Conservation (phyloP, 1,140 invertebrate species). For the Glomeris maerens region DNA sequence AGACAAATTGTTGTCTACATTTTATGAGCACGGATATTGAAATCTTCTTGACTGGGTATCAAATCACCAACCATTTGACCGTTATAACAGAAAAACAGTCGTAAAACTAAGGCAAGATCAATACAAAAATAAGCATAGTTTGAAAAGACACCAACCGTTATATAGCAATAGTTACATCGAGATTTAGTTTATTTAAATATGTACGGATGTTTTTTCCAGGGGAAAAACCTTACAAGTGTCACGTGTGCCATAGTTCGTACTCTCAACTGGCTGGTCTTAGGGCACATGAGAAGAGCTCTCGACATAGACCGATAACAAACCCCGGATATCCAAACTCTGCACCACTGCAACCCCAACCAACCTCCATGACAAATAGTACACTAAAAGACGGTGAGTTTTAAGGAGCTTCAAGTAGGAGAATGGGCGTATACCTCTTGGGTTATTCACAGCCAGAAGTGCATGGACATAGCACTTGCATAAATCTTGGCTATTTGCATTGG, state of each 20-base stretch:
- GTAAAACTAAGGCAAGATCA: too few species aligned
- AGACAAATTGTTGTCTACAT: too few species aligned
- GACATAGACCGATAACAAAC: conserved; percentile 20
- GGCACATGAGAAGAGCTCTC: conserved; percentile 28
- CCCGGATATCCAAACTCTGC: background rate
- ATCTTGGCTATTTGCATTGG: too few species aligned
- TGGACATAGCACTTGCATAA: too few species aligned
- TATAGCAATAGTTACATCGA: background rate
- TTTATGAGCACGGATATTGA: too few species aligned
- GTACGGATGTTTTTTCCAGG: conserved; percentile 24
- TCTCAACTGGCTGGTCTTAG: conserved; percentile 28
- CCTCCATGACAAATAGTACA: background rate
- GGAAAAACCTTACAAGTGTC: conserved; percentile 28
- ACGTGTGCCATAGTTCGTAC: conserved; percentile 25
- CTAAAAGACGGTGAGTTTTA: background rate
- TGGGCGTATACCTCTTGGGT: too few species aligned
- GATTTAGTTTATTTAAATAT: conserved; percentile 1
- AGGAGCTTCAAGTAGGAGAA: too few species aligned
- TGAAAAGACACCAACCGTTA: background rate
- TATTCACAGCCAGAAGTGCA: too few species aligned
- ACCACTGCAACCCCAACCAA: conserved; percentile 1
- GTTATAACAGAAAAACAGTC: too few species aligned
- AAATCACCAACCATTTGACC: too few species aligned
- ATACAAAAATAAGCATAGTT: too few species aligned
- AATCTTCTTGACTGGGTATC: too few species aligned